These are phyloP conservation scores for Mormyrus hasselquistii DNA, from an alignment of 2,797 vertebrate genomes.

Conservation along the genomic window DNA sequence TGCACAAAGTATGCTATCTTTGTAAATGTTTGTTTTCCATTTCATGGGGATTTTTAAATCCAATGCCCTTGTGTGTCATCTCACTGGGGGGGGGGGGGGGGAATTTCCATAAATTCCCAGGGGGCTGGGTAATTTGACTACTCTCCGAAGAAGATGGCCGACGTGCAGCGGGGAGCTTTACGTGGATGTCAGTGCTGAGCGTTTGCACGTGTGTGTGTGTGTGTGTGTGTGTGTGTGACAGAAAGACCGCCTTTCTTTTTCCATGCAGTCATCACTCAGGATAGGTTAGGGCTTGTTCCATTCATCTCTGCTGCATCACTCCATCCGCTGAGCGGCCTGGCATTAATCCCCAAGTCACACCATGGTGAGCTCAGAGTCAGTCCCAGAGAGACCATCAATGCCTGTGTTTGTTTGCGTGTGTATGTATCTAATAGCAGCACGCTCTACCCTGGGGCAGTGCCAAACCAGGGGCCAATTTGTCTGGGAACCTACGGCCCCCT, in stretches of 20 bases:
- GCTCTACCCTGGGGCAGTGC: constrained; percentile 13
- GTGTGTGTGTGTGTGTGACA: neutral
- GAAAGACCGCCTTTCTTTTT: constrained; percentile 51
- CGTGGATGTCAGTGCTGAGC: constrained; percentile 54
- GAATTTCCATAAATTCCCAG: constrained; percentile 37
- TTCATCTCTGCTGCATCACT: constrained; percentile 52
- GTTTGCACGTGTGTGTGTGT: constrained; percentile 51
- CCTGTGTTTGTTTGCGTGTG: constrained; percentile 29
- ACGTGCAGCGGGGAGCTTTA: constrained; percentile 29
- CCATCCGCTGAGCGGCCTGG: constrained; percentile 42
- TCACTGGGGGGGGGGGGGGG: constrained; percentile 15
- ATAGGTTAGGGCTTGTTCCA: constrained; percentile 60
- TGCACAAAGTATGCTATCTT: constrained; percentile 37
- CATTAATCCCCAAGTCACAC: constrained; percentile 55
- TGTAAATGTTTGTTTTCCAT: constrained; percentile 36
- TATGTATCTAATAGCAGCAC: neutral
- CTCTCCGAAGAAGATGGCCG: constrained; percentile 45
- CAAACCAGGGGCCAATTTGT: constrained; percentile 31
- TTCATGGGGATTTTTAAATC: constrained; percentile 9
- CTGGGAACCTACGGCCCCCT: constrained; percentile 27
- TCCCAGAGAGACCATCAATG: constrained; percentile 20
- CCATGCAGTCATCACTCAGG: constrained; percentile 61
- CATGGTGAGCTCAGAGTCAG: constrained; percentile 6
- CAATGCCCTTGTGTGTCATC: constrained; percentile 25
- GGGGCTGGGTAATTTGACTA: constrained; percentile 38